Evolutionary conservation across 1,140 invertebrate genomes (phyloP), one percentile per base, ranked within the genome.

Genomic region (fruit fly (Drosophila melanogaster)): DNA sequence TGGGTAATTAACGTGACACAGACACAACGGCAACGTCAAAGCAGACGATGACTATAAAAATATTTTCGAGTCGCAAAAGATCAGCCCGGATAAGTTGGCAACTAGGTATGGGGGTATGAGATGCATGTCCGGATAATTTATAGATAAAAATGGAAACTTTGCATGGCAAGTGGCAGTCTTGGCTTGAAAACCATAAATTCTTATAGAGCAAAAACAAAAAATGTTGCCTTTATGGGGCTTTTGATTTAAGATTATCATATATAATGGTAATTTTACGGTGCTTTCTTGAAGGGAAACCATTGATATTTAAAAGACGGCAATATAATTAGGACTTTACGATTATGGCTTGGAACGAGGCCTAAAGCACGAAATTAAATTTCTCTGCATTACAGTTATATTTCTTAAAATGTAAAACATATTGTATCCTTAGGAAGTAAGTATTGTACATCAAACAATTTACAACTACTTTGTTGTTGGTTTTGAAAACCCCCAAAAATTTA

Each of bases 1-100:
- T 81, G 79, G 79, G 79, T 78, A 81, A 81, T 81, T 81, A 81
- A 83, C 74, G 58, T 50, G 71, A 72, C 58, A 79, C 66, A 80
- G 62, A 79, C 65, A 69, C 57, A 53, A 47, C 64, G 49, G 17
- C 66, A 57, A 24, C 65, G 54, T 64, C 57, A 46, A 44, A 72
- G 54, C 44, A 54, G 49, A 54, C 64, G 73, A 37, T 65, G 70
- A 62, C 74, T 72, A 56, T 37, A 46, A 58, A 77, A 56, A 57
- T 57, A 67, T 64, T 70, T 70, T 70, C 62, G 76, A 43, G 56
- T 46, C 26, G 22, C 14, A 47, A 43, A 41, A 64, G 57, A 71
- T 75, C 59, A 65, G 64, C 64, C 37, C 62, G 26, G 44, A 65
- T 65, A 65, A 62, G 41, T 44, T 57, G 62, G 59, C 57, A 51